Evolutionary conservation across 92 coral and sea anemone genomes (phyloP), one percentile per base, ranked within the genome.

Genomic region (Epizoanthus stellaris): DNA sequence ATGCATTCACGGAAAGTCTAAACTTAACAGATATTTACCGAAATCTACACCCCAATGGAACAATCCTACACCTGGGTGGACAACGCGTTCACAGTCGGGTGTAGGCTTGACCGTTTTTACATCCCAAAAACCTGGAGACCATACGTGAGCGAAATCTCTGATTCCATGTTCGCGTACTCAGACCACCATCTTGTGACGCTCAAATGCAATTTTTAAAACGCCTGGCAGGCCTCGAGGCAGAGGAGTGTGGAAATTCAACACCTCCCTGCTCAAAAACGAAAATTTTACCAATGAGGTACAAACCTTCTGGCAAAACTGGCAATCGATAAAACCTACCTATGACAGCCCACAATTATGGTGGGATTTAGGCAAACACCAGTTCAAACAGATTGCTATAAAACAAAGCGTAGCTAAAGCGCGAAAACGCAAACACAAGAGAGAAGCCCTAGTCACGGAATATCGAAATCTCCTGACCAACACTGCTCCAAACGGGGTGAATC

Each of bases 171-270:
- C 53, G 68, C 87, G 6, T n/a, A n/a, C 25, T 69, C 87, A 6
- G 87, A 82, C 56, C 87, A 82, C 70, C 53, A 66, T 1, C 77
- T 52, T 4, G 57, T 54, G 1, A 69, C 58, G 38, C 45, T 82
- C 9, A 16, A 56, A 2, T 13, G 53, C 15, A n/a, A 5, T 0
- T 57, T 66, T n/a, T n/a, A n/a, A n/a, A 25, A 9, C 49, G 11
- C 2, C 6, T 6, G 2, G 3, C 3, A 56, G 12, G 5, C 34
- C 23, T 3, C 43, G 61, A 23, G 77, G 87, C 0, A 20, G 7
- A 69, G 86, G 86, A 6, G n/a, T 23, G 15, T 82, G 87, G 87
- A 82, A 82, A 82, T 5, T 82, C 20, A 82, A 82, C 70, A 38
- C 20, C 2, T 16, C 36, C 6, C 6, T 82, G 3, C 53, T 82